Evolutionary conservation across 2,797 vertebrate genomes (phyloP).

Genomic region (Sebastes reedi): DNA sequence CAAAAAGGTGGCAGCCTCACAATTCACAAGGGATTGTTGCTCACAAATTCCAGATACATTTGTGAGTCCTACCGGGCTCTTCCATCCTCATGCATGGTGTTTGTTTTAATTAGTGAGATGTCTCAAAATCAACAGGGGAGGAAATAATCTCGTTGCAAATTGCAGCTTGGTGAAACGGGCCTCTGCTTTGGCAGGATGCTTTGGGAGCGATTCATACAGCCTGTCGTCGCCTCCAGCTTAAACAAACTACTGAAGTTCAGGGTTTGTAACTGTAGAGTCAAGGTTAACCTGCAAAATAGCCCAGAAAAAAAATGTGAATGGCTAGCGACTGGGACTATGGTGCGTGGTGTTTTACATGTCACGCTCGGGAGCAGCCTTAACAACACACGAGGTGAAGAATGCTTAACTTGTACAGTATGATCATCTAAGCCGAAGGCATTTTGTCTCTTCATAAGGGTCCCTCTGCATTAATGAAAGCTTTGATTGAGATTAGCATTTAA

Average conservation of each 20-base stretch:
- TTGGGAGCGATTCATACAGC: background rate
- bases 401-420: background rate
- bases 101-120: background rate
- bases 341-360: background rate
- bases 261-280: background rate
- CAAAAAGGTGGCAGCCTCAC: background rate
- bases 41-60: background rate
- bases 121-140: background rate
- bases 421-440: background rate
- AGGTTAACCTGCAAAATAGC: background rate
- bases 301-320: background rate
- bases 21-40: background rate
- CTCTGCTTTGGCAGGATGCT: background rate
- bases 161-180: background rate
- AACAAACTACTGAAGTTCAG: background rate
- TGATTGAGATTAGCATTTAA: conserved; percentile 22
- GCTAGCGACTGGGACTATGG: background rate
- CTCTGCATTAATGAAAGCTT: background rate
- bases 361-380: background rate
- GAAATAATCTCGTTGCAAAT: background rate
- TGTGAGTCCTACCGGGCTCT: background rate
- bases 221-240: background rate
- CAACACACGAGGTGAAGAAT: background rate
- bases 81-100: background rate
- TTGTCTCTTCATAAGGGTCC: background rate